Evolutionary conservation across 2,888 invertebrate species (phyloP), one percentile per base, ranked within the genome.

Genomic region (Agrenia bidenticulata): DNA sequence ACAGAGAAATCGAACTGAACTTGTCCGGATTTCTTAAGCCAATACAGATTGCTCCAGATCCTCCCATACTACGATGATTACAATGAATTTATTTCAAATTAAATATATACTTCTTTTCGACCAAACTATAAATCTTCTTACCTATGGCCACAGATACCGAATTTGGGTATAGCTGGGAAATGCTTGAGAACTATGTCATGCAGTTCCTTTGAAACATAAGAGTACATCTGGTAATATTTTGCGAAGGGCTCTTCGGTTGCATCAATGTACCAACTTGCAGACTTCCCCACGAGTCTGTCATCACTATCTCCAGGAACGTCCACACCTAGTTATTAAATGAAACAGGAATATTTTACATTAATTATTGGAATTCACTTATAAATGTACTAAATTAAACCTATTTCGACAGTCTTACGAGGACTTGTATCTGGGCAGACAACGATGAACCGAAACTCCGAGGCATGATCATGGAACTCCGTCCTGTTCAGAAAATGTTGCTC

Each of bases 401-500:
- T 56, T 21, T 11, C 9, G 39, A 39, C 7, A 39, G 9, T 39
- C 65, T 57, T 53, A 64, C 86, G 85, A 1, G 97, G 97, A 73
- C 96, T 96, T 0, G 98, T 99, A 78, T 99, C 98, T 0, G 97
- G 96, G 67, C 89, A 89, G 1, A 99, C 90, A 58, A 99, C 85
- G 68, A 93, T 87, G 2, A 98, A 81, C 0, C 90, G 90, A 78
- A 90, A 85, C 77, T 92, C 85, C 5, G 94, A 85, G 5, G 97
- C 97, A 81, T 88, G 88, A 81, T 86, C 86, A 82, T 99, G 98
- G 67, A 91, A 90, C 17, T 96, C 97, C 54, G 94, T 87, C 82
- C 99, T 99, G 57, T 90, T 87, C 69, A 95, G 88, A 78, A 98
- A 96, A 82, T 99, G 98, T 77, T 92, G 89, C 80, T 98, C 97